Base-by-base conservation (phyloP, 2,113 vertebrate genomes). In the Cephalopterus ornatus region DNA sequence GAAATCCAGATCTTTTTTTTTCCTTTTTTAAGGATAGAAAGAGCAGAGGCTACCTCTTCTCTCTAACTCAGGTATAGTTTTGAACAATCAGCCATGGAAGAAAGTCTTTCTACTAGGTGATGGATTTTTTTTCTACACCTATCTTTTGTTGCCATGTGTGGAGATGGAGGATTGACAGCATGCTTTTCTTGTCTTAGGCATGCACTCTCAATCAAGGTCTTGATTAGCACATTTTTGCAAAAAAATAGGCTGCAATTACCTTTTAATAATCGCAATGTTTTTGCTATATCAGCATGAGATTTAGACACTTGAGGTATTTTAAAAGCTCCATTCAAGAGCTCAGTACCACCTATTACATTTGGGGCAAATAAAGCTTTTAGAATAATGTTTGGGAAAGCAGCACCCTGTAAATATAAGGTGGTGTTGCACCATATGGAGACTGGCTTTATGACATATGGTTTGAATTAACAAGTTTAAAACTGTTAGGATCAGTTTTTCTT, bases 401-500 rank as follows among this genome's bases (percentile, higher is more conserved):
- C 95, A 97, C 94, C 96, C 96, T 95, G 97, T 98, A 98, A 98
- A 98, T 98, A 98, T 97, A 98, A 98, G 98, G 98, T 98, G 98
- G 97, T 97, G 94, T 91, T 88, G 97, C 96, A 97, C 97, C 98
- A 98, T 98, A 98, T 98, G 98, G 98, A 98, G 98, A 74, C 97
- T 96, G 97, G 94, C 77, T 98, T 88, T 98, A 97, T 98, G 97
- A 97, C 98, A 98, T 98, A 98, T 98, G 98, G 98, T 97, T 98
- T 98, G 98, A 98, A 98, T 98, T 98, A 98, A 98, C 98, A 98
- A 98, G 97, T 98, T 98, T 98, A 97, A 98, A 98, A 98, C 98
- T 98, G 98, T 98, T 98, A 98, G 97, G 98, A 98, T 98, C 98
- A 98, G 98, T 98, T 98, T 98, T 98, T 98, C 98, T 98, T 98